These are phyloP conservation scores for Lateolabrax maculatus DNA, from an alignment of 2,797 vertebrate genomes.

Conservation along the genomic window DNA sequence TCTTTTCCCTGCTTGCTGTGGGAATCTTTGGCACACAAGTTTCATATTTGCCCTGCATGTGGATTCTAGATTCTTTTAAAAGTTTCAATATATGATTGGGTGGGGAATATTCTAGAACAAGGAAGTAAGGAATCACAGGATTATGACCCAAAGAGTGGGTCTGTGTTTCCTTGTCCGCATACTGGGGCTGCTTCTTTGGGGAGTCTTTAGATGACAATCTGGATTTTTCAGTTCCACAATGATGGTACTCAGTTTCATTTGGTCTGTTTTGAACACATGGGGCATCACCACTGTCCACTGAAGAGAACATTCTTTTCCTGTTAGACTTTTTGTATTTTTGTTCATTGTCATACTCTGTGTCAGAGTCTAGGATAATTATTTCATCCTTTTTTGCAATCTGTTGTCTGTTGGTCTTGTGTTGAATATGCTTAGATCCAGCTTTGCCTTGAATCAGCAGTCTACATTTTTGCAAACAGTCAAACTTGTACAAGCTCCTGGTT, in stretches of 20 bases:
- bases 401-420: not conserved
- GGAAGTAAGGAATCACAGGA: not conserved
- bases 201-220: not conserved
- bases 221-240: not conserved
- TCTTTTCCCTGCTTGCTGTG: not conserved
- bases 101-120: not conserved
- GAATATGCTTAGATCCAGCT: not conserved
- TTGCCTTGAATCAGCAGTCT: not conserved
- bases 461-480: not conserved
- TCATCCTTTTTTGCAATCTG: not conserved
- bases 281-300: not conserved
- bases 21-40: fast-evolving
- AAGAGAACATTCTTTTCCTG: not conserved
- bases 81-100: not conserved
- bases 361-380: conserved; percentile 12
- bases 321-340: not conserved
- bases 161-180: not conserved
- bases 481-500: too few relatives aligned
- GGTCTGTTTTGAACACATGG: not conserved
- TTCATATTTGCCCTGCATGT: not conserved
- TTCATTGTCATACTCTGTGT: not conserved
- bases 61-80: not conserved
- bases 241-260: not conserved
- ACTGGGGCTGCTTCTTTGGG: not conserved
- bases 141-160: fast-evolving